A percentile compares a stretch with the other conserved stretches of the same genome.
Conservation (phyloP, 2,113 vertebrate genomes). For the Hemiprocne comata region DNA sequence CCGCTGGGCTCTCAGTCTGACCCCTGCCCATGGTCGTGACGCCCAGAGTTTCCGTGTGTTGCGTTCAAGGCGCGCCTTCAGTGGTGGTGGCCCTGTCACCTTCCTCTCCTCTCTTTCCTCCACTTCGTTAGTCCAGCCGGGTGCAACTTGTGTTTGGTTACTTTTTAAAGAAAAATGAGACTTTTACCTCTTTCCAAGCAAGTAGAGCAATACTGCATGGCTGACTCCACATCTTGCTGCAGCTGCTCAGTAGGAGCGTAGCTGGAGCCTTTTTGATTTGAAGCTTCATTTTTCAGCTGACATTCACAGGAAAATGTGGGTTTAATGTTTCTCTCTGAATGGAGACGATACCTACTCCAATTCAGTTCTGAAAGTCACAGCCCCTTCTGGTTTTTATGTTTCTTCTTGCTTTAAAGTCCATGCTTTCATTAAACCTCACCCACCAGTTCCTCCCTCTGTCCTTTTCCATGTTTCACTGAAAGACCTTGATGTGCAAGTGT, state of each 20-base stretch:
- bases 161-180: neutral
- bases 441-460: accelerated
- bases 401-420: accelerated
- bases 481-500: no score
- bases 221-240: neutral
- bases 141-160: accelerated
- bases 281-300: neutral
- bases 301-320: accelerated
- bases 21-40: accelerated
- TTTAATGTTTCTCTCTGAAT: neutral
- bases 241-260: neutral
- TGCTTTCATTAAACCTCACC: neutral
- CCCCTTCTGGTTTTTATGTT: accelerated
- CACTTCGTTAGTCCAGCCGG: neutral
- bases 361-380: neutral
- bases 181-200: neutral
- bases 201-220: neutral
- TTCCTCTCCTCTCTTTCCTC: neutral
- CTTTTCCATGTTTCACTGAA: accelerated
- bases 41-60: accelerated
- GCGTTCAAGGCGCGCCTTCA: accelerated
- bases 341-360: accelerated
- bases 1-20: accelerated
- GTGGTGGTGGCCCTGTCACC: accelerated
- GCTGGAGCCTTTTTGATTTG: neutral